Evolutionary conservation across 2,113 vertebrate species (phyloP), one percentile per base, ranked within the genome.

Genomic region (Tympanuchus pallidicinctus): DNA sequence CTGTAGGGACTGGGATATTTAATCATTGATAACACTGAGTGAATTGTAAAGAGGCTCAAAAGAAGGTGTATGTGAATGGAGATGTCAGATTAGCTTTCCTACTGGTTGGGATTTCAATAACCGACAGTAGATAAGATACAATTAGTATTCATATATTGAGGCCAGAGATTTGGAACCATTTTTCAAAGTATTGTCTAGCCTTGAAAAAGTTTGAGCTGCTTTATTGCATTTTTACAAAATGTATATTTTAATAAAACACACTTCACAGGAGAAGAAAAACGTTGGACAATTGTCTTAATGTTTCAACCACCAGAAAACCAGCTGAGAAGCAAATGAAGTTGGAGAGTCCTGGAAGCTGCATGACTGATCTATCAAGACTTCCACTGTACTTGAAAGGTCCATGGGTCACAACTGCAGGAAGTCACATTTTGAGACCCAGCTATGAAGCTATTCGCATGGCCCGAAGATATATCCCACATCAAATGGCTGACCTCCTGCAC

Each of bases 51-150:
- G 86, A 95, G 69, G 90, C 95, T 97, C 92, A 95, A 95, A 97
- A 95, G 93, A 84, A 94, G 90, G 66, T 90, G 73, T 79, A 25
- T 95, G 85, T 95, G 96, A 95, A 96, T 95, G 94, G 93, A 97
- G 96, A 95, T 95, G 94, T 95, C 95, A 96, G 94, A 96, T 97
- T 96, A 92, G 73, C 93, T 96, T 97, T 96, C 94, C 92, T 96
- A 90, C 94, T 93, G 92, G 89, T 93, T 89, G 86, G 93, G 88
- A 95, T 96, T 97, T 97, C 94, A 94, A 93, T 93, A 96, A 93
- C 86, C 3, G 48, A 92, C 94, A 82, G 91, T 61, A 95, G 96
- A 95, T 92, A 95, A 95, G 90, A 92, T 91, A 95, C 83, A 96
- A 94, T 95, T 96, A 97, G 92, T 93, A 97, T 95, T 94, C 90